phyloP scores from a whole-genome alignment of 2,797 vertebrate genomes.

The Dermochelys coriacea region DNA sequence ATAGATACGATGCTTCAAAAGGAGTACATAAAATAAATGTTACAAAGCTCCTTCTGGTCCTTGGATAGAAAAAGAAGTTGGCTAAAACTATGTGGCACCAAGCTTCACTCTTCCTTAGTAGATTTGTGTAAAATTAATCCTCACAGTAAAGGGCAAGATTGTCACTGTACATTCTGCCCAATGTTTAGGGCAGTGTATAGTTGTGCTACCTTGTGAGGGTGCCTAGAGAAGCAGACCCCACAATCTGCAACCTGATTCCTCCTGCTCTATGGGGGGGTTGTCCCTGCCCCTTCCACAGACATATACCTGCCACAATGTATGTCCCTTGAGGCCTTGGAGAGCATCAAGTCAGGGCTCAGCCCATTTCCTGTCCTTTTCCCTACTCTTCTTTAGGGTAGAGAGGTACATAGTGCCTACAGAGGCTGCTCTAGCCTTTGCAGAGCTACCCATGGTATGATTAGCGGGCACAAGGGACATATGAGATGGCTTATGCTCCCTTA shows the following conservation, averaged over 20 bases:
- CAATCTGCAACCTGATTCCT: not conserved
- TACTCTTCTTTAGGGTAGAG: not conserved
- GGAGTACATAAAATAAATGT: not conserved
- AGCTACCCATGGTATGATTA: not conserved
- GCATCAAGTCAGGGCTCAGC: not conserved
- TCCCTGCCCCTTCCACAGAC: not conserved
- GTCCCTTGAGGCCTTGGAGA: not conserved
- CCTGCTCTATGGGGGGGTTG: too few relatives aligned
- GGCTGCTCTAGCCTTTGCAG: not conserved
- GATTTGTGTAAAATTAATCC: not conserved
- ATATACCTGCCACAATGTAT: not conserved
- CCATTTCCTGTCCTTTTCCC: not conserved
- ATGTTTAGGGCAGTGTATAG: not conserved
- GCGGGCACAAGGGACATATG: not conserved
- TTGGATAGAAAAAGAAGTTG: not conserved
- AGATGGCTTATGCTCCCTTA: not conserved
- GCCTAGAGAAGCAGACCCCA: not conserved
- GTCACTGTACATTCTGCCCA: not conserved
- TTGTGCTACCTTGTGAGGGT: not conserved
- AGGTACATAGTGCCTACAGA: not conserved
- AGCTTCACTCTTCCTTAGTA: not conserved
- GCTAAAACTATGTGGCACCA: not conserved
- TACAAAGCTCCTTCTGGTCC: not conserved
- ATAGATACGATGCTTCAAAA: not conserved
- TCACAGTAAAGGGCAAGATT: not conserved